These are phyloP conservation scores for Seriola rivoliana DNA, from an alignment of 2,113 vertebrate species.

Conservation along the genomic window DNA sequence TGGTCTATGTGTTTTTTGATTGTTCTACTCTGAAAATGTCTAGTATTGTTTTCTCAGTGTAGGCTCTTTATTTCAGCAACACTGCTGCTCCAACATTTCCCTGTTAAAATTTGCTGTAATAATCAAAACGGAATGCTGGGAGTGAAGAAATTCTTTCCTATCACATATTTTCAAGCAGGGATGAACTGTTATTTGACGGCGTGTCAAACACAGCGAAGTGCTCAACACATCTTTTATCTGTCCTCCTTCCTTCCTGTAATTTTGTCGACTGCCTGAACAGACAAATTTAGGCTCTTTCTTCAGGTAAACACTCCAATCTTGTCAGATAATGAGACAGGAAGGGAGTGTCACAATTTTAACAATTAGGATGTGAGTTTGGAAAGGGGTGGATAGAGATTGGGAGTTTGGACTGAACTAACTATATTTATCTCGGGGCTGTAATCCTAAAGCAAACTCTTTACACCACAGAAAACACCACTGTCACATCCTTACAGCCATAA, in stretches of 20 bases:
- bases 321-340: slow-evolving; percentile 56
- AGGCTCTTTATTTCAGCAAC: not conserved
- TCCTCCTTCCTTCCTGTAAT: slow-evolving; percentile 42
- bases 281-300: slow-evolving; percentile 30
- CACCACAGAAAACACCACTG: slow-evolving; percentile 41
- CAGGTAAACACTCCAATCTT: slow-evolving; percentile 62
- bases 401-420: not conserved
- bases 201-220: slow-evolving; percentile 50
- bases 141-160: slow-evolving; percentile 39
- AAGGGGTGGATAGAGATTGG: not conserved
- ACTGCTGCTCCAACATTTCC: not conserved
- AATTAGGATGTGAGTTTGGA: not conserved
- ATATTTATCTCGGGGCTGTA: slow-evolving; percentile 43
- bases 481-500: slow-evolving; percentile 43
- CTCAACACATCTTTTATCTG: slow-evolving; percentile 34
- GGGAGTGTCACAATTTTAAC: slow-evolving; percentile 26
- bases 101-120: not conserved
- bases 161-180: slow-evolving; percentile 26
- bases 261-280: slow-evolving; percentile 20
- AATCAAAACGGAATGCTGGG: slow-evolving; percentile 44
- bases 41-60: not conserved
- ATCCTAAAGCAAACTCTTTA: slow-evolving; percentile 54
- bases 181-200: slow-evolving; percentile 53
- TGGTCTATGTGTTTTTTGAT: not conserved
- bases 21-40: not conserved